Evolutionary conservation across 2,888 invertebrate genomes (phyloP).

Genomic region (Tholera decimalis): DNA sequence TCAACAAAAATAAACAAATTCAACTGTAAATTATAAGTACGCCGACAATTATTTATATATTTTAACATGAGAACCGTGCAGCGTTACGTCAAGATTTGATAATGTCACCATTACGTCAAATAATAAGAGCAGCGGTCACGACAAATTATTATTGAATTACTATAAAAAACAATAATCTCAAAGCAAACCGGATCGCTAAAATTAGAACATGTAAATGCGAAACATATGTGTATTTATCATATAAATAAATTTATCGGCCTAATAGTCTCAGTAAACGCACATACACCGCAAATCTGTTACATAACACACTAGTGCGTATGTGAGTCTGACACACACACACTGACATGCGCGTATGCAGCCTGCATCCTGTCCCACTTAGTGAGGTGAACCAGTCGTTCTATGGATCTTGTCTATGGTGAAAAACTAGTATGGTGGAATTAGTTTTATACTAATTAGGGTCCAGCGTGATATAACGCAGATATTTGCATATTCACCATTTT

Average conservation of each 20-base stretch:
- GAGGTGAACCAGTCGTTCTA: slow-evolving; percentile 83
- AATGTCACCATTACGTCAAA: slow-evolving; percentile 18
- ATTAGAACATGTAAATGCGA: slow-evolving; percentile 49
- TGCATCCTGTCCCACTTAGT: slow-evolving; percentile 86
- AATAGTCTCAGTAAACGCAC: slow-evolving; percentile 59
- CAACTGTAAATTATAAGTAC: not conserved
- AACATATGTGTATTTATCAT: slow-evolving; percentile 55
- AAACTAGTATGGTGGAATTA: slow-evolving; percentile 61
- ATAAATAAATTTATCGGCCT: slow-evolving; percentile 55
- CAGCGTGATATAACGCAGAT: slow-evolving; percentile 24
- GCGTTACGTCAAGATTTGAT: slow-evolving; percentile 13
- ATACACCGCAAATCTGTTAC: slow-evolving; percentile 66
- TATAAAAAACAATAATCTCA: slow-evolving; percentile 21
- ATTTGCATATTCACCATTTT: slow-evolving; percentile 28
- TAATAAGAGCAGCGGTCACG: slow-evolving; percentile 21
- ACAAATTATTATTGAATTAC: slow-evolving; percentile 23
- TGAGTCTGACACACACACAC: slow-evolving; percentile 30
- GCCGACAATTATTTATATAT: not conserved
- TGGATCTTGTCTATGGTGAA: slow-evolving; percentile 62
- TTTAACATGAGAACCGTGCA: not conserved
- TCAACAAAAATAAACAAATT: not conserved
- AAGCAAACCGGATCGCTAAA: slow-evolving; percentile 57
- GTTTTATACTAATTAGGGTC: slow-evolving; percentile 54
- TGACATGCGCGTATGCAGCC: slow-evolving; percentile 68
- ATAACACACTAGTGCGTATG: slow-evolving; percentile 65